phyloP scores from a whole-genome alignment of 1,140 invertebrate genomes.

The Alviniconcha marisindica region DNA sequence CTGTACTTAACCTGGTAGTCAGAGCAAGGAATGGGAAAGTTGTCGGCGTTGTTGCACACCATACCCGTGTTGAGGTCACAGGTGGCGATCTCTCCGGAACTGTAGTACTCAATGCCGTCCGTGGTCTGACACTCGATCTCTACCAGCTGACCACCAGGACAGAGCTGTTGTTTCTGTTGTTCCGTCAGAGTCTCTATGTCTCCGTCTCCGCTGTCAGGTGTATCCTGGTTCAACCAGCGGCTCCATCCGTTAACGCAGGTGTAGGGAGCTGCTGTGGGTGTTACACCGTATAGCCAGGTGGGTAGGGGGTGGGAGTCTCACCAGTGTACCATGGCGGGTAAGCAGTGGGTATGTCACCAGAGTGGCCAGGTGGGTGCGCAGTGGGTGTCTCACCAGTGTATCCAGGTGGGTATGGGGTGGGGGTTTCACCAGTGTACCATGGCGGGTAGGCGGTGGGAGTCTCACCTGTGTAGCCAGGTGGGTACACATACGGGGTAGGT shows the following conservation, averaged over 20 bases:
- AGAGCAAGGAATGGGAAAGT: slow-evolving; percentile 53
- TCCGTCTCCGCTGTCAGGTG: slow-evolving; percentile 53
- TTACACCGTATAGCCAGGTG: background rate
- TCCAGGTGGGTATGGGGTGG: slow-evolving; percentile 15
- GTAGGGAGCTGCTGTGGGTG: slow-evolving; percentile 31
- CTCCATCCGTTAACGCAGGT: slow-evolving; percentile 55
- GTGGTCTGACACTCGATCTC: slow-evolving; percentile 56
- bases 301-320: slow-evolving; percentile 7
- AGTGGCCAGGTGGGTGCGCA: slow-evolving; percentile 20
- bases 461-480: slow-evolving; percentile 25
- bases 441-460: slow-evolving; percentile 29
- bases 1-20: slow-evolving; percentile 71
- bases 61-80: slow-evolving; percentile 41
- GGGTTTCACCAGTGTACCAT: slow-evolving; percentile 10
- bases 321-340: slow-evolving; percentile 19
- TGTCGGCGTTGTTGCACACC: slow-evolving; percentile 41
- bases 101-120: slow-evolving; percentile 16
- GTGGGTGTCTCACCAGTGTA: slow-evolving; percentile 39
- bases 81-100: slow-evolving; percentile 16
- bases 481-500: slow-evolving; percentile 30
- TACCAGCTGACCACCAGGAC: slow-evolving; percentile 10
- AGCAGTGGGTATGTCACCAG: background rate
- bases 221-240: slow-evolving; percentile 63
- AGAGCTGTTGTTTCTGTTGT: slow-evolving; percentile 31
- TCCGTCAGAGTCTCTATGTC: slow-evolving; percentile 56